Base-by-base conservation (phyloP, 2,113 vertebrate genomes). In the Pterocles burchelli region DNA sequence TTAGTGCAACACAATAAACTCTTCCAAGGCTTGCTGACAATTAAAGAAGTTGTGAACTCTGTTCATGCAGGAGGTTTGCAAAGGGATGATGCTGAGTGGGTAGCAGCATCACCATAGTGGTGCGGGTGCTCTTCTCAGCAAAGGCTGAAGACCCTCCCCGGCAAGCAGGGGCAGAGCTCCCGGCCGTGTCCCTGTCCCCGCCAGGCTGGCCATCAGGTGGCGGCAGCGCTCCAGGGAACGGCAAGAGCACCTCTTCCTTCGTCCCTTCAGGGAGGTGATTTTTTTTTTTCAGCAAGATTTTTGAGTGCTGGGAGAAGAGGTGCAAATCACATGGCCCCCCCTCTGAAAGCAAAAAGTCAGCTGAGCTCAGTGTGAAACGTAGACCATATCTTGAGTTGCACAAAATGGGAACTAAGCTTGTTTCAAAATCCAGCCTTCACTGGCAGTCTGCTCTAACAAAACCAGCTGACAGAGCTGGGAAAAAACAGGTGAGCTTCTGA, bases 171-270 rank as follows among this genome's bases (percentile, higher is more conserved):
- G 26, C 49, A 41, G 62, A 46, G 58, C 49, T 45, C 57, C 34
- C 3, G 36, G 33, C 12, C 15, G 2, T 6, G 81, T 22, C 66
- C n/a, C 54, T 51, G 88, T 77, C 52, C 26, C 43, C 5, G 1
- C 43, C 38, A 6, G 2, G 14, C 45, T 41, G 90, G 73, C 95
- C 96, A 75, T 90, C 45, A 92, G 96, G 70, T 87, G 96, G 95
- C 92, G 84, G 86, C 96, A 96, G 83, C 70, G 83, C 83, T 78
- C 92, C 82, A 83, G 88, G 1, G 77, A 92, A 72, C 1, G 34
- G 19, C 70, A 29, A 19, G 62, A 33, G 38, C 80, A 22, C 19
- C 65, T 61, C 65, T 15, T 8, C 61, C 46, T 26, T 20, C 62
- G 24, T 9, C 36, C n/a, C 54, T 57, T 28, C 75, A 4, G 13